Evolutionary conservation across 2,888 invertebrate genomes (phyloP), one percentile per base, ranked within the genome.

Genomic region (Xylocampa areola): DNA sequence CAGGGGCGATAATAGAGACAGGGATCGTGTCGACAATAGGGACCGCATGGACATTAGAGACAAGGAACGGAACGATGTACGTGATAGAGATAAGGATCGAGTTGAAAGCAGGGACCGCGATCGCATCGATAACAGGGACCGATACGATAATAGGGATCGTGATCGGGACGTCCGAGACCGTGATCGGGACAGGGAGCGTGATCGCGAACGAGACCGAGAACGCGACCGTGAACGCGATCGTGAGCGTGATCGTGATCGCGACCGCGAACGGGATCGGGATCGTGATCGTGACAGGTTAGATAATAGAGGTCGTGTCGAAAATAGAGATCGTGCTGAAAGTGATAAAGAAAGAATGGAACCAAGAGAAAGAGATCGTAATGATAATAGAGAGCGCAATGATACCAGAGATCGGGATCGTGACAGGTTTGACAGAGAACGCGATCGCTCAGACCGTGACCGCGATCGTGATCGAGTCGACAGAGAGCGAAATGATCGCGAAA

Each of bases 121-220:
- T 40, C 95, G 95, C 17, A 94, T 94, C 25, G 90, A 90, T 52
- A 86, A 76, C 41, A 84, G 90, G 41, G 91, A 91, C 48, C 80
- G 87, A 8, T 59, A 55, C 11, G 73, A 73, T 29, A 52, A 50
- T 14, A 62, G 69, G 17, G 81, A 80, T 21, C 77, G 84, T 5
- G 84, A 84, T 48, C 77, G 82, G 13, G 82, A 86, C 35, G 77
- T 73, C 37, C 76, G 84, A 57, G 84, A 84, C 35, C 75, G 73
- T 6, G 72, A 75, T 8, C 60, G 74, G 4, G 75, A 73, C 2
- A 62, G 73, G 0, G 75, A 74, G 4, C 61, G 72, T 0, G 71
- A 69, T 1, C 76, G 79, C 2, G 77, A 77, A 27, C 71, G 80
- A 16, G 81, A 80, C 6, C 78, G 81, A 2, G 77, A 77, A 6